Base-by-base conservation (phyloP, 2,797 vertebrate species). In the Cuniculus paca region DNA sequence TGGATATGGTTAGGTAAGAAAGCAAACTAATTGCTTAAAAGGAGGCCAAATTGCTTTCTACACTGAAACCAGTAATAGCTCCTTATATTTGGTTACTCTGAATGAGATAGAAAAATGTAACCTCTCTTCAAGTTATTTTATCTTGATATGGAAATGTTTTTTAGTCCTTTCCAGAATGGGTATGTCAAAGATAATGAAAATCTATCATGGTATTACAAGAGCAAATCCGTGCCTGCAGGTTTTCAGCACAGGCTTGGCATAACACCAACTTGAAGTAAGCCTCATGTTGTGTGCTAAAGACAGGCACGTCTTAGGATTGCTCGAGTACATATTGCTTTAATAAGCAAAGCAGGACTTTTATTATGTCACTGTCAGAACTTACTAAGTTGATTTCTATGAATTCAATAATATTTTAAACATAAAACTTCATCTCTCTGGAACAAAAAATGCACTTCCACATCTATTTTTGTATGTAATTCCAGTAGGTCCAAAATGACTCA, bases 1-100 rank as follows among this genome's bases (percentile, higher is more conserved):
- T 99, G 97, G 99, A 99, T 96, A 98, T 99, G 39, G 93, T 99
- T 92, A 98, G 99, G 99, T 99, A 98, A 98, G 98, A 19, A 97
- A 24, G 58, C 68, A 95, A 50, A 4, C 26, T 68, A 2, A 22
- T 92, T 84, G 87, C 22, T 74, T 0, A 20, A 90, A 48, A 39
- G 16, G 97, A 97, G 94, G 45, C 0, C 14, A 28, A 93, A 77
- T 22, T 95, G 56, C 94, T 92, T 89, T 84, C n/a, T 39, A 14
- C 3, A 75, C 22, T 31, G 90, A 90, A 95, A n/a, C 8, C 45
- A 28, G 34, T 95, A 84, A 95, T 52, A 89, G 36, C 93, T 63
- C 65, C 78, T 93, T 85, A 94, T 8, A 12, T 85, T 95, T 94
- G 60, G 78, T 90, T 94, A 45, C 84, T 97, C n/a, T 31, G 19